Evolutionary conservation across 2,797 vertebrate genomes (phyloP).

Genomic region (Columba guinea): DNA sequence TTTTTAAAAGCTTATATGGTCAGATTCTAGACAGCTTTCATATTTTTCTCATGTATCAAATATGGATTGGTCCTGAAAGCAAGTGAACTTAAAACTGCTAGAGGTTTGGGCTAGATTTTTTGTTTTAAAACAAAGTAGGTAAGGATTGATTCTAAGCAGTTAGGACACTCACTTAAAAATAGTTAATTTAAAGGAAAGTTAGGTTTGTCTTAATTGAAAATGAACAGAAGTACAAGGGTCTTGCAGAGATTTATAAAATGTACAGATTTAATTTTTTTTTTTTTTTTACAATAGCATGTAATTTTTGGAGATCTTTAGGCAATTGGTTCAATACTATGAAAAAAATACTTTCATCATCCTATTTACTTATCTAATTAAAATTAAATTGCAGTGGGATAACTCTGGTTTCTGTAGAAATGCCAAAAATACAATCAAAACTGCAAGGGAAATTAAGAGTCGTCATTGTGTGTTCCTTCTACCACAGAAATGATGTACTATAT

Average conservation of each 20-base stretch:
- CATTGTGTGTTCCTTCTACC: not conserved
- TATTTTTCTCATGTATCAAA: not conserved
- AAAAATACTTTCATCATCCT: not conserved
- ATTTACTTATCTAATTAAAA: conserved; percentile 36
- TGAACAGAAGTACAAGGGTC: not conserved
- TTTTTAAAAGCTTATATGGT: not conserved
- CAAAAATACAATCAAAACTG: conserved; percentile 40
- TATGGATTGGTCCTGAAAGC: not conserved
- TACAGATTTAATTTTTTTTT: not conserved
- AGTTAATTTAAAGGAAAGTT: not conserved
- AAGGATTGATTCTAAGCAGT: not conserved
- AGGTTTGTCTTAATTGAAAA: not conserved
- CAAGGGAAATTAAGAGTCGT: not conserved
- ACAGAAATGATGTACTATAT: not conserved
- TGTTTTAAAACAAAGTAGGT: not conserved
- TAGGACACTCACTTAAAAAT: not conserved
- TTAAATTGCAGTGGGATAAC: not conserved
- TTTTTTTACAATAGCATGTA: not conserved
- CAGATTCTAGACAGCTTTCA: not conserved
- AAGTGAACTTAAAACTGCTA: not conserved
- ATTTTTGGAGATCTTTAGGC: not conserved
- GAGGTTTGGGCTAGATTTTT: not conserved
- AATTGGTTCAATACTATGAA: not conserved
- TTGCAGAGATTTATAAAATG: not conserved
- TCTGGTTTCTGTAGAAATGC: conserved; percentile 25